Percentiles rank a stretch among this genome's conserved stretches.
phyloP scores from a whole-genome alignment of 2,888 invertebrate genomes.

The Petrolisthes cinctipes region DNA sequence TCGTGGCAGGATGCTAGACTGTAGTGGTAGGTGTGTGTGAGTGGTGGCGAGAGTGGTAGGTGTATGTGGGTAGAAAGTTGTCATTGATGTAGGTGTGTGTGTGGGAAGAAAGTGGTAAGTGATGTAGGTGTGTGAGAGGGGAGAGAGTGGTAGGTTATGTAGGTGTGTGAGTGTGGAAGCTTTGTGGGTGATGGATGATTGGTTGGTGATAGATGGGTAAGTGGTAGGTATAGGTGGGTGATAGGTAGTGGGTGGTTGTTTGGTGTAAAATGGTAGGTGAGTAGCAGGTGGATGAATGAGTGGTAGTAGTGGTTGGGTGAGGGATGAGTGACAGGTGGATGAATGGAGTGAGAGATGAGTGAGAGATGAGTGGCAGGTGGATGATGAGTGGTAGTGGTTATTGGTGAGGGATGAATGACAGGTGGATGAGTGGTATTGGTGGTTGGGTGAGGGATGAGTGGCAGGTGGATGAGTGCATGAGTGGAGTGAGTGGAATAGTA shows the following conservation, averaged over 20 bases:
- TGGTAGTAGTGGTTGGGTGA: not conserved
- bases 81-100: too few species aligned
- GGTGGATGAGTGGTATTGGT: not conserved
- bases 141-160: too few species aligned
- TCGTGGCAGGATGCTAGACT: not conserved
- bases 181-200: not conserved
- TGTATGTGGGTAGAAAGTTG: too few species aligned
- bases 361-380: too few species aligned
- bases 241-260: not conserved
- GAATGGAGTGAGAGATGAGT: too few species aligned
- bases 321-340: not conserved
- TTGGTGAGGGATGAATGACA: not conserved
- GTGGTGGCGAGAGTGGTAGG: not conserved
- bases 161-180: too few species aligned
- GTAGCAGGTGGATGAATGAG: not conserved
- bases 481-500: not conserved
- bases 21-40: not conserved
- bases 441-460: not conserved
- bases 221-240: too few species aligned
- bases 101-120: too few species aligned
- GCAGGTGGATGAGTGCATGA: not conserved
- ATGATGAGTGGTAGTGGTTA: not conserved
- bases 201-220: not conserved
- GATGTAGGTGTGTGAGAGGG: too few species aligned
- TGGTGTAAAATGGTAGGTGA: not conserved